phyloP scores from a whole-genome alignment of 1,140 invertebrate species.

The Pseudoatta argentina region DNA sequence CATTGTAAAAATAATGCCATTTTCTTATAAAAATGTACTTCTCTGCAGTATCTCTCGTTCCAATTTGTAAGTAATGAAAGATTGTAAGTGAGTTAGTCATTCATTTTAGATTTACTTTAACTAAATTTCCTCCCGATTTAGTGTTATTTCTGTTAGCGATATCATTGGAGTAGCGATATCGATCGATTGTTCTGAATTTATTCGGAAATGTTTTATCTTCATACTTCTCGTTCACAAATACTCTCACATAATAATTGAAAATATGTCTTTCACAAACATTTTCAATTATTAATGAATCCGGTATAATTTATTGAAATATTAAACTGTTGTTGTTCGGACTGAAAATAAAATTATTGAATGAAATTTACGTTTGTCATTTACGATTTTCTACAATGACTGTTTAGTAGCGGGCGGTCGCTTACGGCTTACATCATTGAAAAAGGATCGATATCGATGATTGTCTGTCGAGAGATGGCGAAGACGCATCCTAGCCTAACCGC shows the following conservation, averaged over 20 bases:
- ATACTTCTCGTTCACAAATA: not conserved
- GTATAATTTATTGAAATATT: not conserved
- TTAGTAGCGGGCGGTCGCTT: conserved; percentile 42
- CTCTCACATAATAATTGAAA: not conserved
- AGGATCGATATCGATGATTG: conserved; percentile 78
- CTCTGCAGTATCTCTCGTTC: not conserved
- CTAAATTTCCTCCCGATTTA: conserved; percentile 34
- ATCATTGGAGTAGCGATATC: conserved; percentile 9
- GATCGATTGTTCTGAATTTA: conserved; percentile 16
- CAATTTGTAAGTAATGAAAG: not conserved
- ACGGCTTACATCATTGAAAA: conserved; percentile 68
- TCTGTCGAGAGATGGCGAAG: conserved; percentile 71
- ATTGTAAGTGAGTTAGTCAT: not conserved
- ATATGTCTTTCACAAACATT: not conserved
- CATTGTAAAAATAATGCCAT: not conserved
- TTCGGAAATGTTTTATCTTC: conserved; percentile 2
- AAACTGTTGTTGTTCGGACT: not conserved
- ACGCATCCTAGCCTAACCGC: conserved; percentile 79
- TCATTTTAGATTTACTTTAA: conserved; percentile 37
- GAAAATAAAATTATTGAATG: not conserved
- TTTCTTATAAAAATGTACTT: conserved; percentile 3
- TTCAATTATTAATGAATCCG: conserved; percentile 14
- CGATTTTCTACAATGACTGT: conserved; percentile 23
- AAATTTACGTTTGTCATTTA: not conserved
- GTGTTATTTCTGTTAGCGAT: conserved; percentile 40